Evolutionary conservation across 37 sponge, comb jelly and placozoan genomes (phyloP), one percentile per base, ranked within the genome.

Genomic region (Amphimedon queenslandica): DNA sequence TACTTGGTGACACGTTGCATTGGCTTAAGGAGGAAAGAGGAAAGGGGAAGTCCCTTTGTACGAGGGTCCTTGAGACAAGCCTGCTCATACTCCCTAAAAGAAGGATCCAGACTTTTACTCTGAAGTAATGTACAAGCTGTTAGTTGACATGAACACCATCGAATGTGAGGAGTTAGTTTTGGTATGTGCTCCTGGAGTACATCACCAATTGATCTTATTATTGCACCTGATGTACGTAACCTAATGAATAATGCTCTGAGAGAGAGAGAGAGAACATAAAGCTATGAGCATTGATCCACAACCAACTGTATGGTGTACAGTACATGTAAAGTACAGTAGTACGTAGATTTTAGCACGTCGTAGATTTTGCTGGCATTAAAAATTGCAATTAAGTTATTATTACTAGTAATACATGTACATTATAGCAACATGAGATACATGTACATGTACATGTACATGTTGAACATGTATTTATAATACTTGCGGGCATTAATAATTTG

Each of bases 1-100:
- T 97, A 97, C 73, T 94, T 97, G 67, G 99, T 97, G 72, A 97
- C 80, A 27, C 99, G 61, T 70, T 97, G 99, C 99, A 97, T 97
- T 24, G 99, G 99, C 41, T 94, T 97, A 51, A 97, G 85, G 13
- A 97, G 90, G 83, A 97, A 97, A 80, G 86, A 87, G 74, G 90
- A 88, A 43, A 97, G 77, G 29, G 95, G 99, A 10, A 97, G 90
- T 25, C 86, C 90, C 13, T 79, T 83, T 0, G 92, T 88, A 11
- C 92, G 88, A 1, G 78, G 80, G 77, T 94, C 88, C 35, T 66
- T 63, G 10, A 53, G 20, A 55, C 88, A 87, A 57, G 68, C 71
- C 73, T 80, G 71, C 75, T 95, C 89, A 74, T 88, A 85, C 78
- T 95, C 92, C 34, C 68, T 80, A 71, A 77, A 88, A 51, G 27